phyloP scores from a whole-genome alignment of 2,888 invertebrate species.

The Esperia sulphurella region DNA sequence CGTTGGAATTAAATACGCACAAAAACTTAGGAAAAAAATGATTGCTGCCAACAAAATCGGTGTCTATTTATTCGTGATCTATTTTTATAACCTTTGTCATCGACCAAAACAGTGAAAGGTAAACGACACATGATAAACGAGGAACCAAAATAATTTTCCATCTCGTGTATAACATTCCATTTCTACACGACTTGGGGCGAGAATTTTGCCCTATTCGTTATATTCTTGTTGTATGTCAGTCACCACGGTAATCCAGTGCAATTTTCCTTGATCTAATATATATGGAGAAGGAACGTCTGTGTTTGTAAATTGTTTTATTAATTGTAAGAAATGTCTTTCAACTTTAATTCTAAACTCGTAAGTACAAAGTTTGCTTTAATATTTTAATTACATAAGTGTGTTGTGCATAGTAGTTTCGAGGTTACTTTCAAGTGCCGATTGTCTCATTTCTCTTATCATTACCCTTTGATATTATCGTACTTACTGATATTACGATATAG shows the following conservation, averaged over 20 bases:
- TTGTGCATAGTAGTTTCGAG: constrained; percentile 12
- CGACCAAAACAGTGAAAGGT: constrained; percentile 31
- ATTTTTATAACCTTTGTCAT: constrained; percentile 37
- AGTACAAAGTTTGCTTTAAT: neutral
- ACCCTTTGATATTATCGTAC: constrained; percentile 15
- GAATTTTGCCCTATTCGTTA: no score
- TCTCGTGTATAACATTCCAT: constrained; percentile 7
- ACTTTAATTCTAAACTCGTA: constrained; percentile 2
- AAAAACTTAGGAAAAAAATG: neutral
- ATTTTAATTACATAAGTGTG: neutral
- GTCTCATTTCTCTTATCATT: constrained; percentile 19
- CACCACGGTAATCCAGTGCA: no score
- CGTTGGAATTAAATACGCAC: no score
- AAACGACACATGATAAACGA: constrained; percentile 12
- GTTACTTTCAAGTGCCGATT: constrained; percentile 13
- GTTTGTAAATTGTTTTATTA: neutral
- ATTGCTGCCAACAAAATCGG: neutral
- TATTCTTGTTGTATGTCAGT: no score
- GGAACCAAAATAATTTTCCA: constrained; percentile 25
- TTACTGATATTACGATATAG: constrained; percentile 14
- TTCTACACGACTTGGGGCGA: neutral
- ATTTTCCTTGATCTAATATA: no score
- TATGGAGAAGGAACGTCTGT: no score
- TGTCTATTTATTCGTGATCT: constrained; percentile 12
- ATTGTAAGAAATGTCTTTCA: constrained; percentile 2